Evolutionary conservation across 2,797 vertebrate species (phyloP).

Genomic region (Gymnopithys bicolor): DNA sequence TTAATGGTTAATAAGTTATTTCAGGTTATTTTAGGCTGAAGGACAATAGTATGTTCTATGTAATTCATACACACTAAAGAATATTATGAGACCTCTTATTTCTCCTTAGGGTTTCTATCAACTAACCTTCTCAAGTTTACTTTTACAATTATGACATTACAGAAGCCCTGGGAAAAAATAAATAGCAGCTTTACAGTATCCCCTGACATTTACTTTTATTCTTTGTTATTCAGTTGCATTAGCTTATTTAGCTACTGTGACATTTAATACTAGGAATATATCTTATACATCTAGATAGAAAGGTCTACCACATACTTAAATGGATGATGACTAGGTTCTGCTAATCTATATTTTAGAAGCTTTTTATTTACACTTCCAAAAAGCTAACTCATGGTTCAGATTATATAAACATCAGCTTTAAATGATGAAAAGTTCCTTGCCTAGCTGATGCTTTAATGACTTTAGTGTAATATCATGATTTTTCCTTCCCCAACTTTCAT

Average conservation of each 20-base stretch:
- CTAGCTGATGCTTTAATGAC: conserved; percentile 26
- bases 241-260: conserved; percentile 69
- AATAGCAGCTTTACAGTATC: conserved; percentile 41
- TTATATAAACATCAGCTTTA: conserved; percentile 42
- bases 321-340: conserved; percentile 41
- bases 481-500: conserved; percentile 17
- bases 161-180: conserved; percentile 36
- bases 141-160: conserved; percentile 62
- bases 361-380: conserved; percentile 53
- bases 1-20: neutral
- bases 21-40: neutral
- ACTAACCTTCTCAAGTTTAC: conserved; percentile 39
- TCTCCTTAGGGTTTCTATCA: conserved; percentile 8
- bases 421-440: conserved; percentile 23
- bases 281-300: conserved; percentile 52
- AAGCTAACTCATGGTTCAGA: conserved; percentile 21
- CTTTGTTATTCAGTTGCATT: conserved; percentile 58
- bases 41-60: neutral
- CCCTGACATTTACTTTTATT: conserved; percentile 68
- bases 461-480: conserved; percentile 12
- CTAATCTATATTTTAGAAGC: conserved; percentile 48
- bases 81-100: neutral
- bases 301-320: conserved; percentile 59
- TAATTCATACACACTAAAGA: neutral
- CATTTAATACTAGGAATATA: conserved; percentile 64